Evolutionary conservation across 2,888 invertebrate species (phyloP), one percentile per base, ranked within the genome.

Genomic region (Digitonthophagus gazella): DNA sequence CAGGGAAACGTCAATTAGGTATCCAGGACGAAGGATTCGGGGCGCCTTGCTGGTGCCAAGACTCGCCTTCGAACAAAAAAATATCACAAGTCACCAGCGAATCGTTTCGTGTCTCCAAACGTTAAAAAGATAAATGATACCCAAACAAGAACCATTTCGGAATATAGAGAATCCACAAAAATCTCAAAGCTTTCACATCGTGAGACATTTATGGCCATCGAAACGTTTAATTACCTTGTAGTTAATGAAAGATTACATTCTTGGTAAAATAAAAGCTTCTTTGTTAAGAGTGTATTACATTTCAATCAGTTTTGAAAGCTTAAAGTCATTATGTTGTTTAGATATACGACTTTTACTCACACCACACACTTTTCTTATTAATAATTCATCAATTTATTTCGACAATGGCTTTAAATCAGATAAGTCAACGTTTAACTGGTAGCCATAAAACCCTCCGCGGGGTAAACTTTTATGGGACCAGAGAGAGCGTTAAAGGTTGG

Each of bases 1-100:
- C 18, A 18, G 20, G 20, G 61, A 61, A 61, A 61, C 20, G 61
- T 61, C 61, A 61, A 61, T 61, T 61, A 61, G 61, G 57, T 18
- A 19, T 18, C 61, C 61, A 18, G 18, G 20, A 20, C 19, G 61
- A 19, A 20, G 20, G 61, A 61, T 61, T 20, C n/a, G n/a, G 16
- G 61, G 61, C 61, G 61, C 61, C 61, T n/a, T 18, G 20, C 16
- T 18, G 61, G 61, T 61, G 61, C 61, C 16, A 61, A 61, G 20
- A 19, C 16, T n/a, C 61, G 20, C 57, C 57, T 19, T 19, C 18
- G 61, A 20, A 19, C 20, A 61, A 61, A 61, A 16, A 61, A 18
- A 61, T 61, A 61, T 19, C 61, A 61, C 61, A 18, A 61, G 28
- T 44, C 28, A 44, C 28, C 28, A 44, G 28, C 28, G 28, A 44